These are phyloP conservation scores for Thaumatotibia leucotreta DNA, from an alignment of 1,140 invertebrate species.

Conservation along the genomic window DNA sequence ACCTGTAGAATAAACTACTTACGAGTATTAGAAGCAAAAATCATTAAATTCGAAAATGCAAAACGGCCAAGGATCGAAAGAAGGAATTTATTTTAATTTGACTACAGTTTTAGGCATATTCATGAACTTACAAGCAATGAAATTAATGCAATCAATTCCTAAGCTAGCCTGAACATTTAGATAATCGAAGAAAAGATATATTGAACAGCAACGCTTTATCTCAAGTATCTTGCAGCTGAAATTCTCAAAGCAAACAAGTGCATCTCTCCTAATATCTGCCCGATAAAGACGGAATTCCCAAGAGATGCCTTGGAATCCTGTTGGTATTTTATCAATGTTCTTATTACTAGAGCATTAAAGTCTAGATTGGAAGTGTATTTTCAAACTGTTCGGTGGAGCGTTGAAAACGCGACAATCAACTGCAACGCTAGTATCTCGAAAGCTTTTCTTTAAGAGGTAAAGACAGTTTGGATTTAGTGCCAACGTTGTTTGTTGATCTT, in stretches of 20 bases:
- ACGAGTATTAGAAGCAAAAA: no score
- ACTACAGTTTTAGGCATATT: no score
- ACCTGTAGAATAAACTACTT: no score
- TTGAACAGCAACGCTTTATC: neutral
- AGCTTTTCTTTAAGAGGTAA: conserved; percentile 9
- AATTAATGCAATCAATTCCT: neutral
- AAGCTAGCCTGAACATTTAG: neutral
- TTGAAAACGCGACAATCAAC: conserved; percentile 8
- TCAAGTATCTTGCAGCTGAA: neutral
- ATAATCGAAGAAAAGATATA: neutral
- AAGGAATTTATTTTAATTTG: no score
- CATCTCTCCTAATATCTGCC: neutral
- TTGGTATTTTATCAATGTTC: neutral
- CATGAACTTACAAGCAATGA: neutral
- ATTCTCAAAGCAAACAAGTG: neutral
- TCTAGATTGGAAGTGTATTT: neutral
- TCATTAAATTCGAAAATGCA: no score
- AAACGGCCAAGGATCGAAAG: no score
- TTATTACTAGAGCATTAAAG: conserved; percentile 5
- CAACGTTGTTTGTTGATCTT: neutral
- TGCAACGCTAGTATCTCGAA: neutral
- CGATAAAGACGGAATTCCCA: neutral
- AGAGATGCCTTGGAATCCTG: neutral
- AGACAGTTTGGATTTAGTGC: conserved; percentile 7
- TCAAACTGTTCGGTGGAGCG: neutral